Base-by-base conservation (phyloP, 2,888 invertebrate species). In the Tridacna crocea region DNA sequence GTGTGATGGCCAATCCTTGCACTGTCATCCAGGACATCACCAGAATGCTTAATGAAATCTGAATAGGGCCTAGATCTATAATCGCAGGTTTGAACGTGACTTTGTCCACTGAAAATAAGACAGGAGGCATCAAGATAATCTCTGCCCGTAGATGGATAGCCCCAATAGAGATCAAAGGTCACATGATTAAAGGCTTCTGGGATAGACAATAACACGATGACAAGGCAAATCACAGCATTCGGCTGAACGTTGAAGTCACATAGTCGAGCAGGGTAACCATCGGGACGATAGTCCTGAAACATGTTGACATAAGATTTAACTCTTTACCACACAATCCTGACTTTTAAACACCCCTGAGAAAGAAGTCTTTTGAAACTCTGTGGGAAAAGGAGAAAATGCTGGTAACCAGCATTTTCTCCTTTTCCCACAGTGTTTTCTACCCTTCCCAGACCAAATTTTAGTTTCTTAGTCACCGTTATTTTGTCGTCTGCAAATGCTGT, bases 81-180 rank as follows among this genome's bases (percentile, higher is more conserved):
- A 70, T 90, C 89, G 58, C 82, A 78, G 6, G 80, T 46, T 0
- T 61, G 8, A 51, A 75, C 79, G 0, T 15, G 47, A 55, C 17
- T 61, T n/a, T 36, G 19, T 15, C 86, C 78, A 17, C 72, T 77
- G 60, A 85, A 90, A 17, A 86, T 27, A 11, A 90, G 77, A 77
- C 90, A 90, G 0, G 87, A 87, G 0, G 90, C 90, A 85, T 90
- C 90, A 13, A 90, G 78, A 61, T 75, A 90, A 78, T 90, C 90
- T 0, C 46, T 12, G 11, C 87, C 81, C n/a, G 12, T n/a, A 6
- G 15, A 36, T 6, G 90, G 90, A 73, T 88, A 90, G 0, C 88
- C 90, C 90, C 90, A 90, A 73, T 76, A 81, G 15, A 90, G 75
- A 65, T 90, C 90, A 80, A 90, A 90, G 0, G 89, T 87, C 8